Percentiles rank a stretch among this genome's conserved stretches.
Evolutionary conservation across 2,797 vertebrate species (phyloP).

Genomic region (Apogon talboti): DNA sequence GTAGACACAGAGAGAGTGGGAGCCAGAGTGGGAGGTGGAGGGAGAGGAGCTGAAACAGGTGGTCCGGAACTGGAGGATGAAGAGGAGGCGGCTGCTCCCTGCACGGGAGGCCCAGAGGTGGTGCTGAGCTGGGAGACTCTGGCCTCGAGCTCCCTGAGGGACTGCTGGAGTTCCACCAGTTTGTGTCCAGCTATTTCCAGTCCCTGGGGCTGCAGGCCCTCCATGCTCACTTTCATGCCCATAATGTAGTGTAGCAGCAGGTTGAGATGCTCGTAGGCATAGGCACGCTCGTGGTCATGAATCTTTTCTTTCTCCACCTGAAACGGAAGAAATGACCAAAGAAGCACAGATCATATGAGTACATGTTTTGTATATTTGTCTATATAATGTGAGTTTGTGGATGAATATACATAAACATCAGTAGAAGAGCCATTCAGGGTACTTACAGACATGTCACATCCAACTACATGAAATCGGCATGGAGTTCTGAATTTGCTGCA

Average conservation of each 20-base stretch:
- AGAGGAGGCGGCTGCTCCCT: conserved; percentile 80
- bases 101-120: conserved; percentile 84
- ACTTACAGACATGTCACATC: conserved; percentile 93
- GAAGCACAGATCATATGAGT: not conserved
- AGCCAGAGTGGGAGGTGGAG: conserved; percentile 67
- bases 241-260: conserved; percentile 91
- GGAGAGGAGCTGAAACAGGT: conserved; percentile 58
- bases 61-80: conserved; percentile 70
- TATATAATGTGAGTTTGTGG: not conserved
- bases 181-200: conserved; percentile 86
- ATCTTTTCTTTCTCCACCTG: conserved; percentile 94
- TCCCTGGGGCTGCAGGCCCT: conserved; percentile 87
- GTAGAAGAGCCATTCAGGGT: not conserved
- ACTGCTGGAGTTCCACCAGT: conserved; percentile 86
- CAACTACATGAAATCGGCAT: conserved; percentile 91
- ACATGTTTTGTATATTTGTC: not conserved
- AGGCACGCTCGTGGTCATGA: conserved; percentile 89
- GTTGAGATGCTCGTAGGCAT: conserved; percentile 91
- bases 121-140: conserved; percentile 82
- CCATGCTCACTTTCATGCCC: conserved; percentile 89
- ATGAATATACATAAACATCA: not conserved
- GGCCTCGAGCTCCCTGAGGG: conserved; percentile 86
- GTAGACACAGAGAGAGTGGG: conserved; percentile 80
- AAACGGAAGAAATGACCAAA: conserved; percentile 1
- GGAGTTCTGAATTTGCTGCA: conserved; percentile 92